Base-by-base conservation (phyloP, 2,888 invertebrate species). In the Acrobasis suavella region DNA sequence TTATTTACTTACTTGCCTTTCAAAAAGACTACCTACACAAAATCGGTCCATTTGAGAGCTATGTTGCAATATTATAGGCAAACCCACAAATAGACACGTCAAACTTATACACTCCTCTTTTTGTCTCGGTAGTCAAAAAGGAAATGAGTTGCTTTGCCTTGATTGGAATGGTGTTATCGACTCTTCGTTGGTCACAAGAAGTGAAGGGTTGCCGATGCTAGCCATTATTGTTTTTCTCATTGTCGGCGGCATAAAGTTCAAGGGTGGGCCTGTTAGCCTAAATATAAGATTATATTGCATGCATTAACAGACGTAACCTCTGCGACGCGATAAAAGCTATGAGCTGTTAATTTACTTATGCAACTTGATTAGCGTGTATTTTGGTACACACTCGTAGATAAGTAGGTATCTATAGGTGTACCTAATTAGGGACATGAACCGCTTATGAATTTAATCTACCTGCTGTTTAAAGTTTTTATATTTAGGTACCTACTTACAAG, bases 161-260 rank as follows among this genome's bases (percentile, higher is more conserved):
- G 67, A 65, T 67, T 67, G 75, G 76, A 79, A 80, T 78, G 80
- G 81, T 83, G 83, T 78, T 82, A 80, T 83, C 84, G 75, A 46
- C 17, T 65, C 76, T 71, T 77, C 74, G 46, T n/a, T 71, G 73
- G 74, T 68, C 68, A 65, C 32, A 67, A 71, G 69, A 82, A 86
- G 87, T 87, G 86, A 87, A 87, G 86, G 87, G 86, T 83, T 81
- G 76, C 74, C 76, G 78, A 81, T 77, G 77, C 75, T 76, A 77
- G 72, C 79, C 77, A 81, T 85, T 82, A 83, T 72, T 73, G 82
- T 81, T 85, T 83, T 84, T 81, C 84, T 87, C 86, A 86, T 82
- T 83, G 83, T 79, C 80, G 73, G 75, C 69, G 54, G 60, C 63
- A 64, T 75, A 86, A 87, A 87, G 86, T 82, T 86, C 86, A 86